Conservation (phyloP, 2,113 vertebrate genomes). For the Channa maculata region DNA sequence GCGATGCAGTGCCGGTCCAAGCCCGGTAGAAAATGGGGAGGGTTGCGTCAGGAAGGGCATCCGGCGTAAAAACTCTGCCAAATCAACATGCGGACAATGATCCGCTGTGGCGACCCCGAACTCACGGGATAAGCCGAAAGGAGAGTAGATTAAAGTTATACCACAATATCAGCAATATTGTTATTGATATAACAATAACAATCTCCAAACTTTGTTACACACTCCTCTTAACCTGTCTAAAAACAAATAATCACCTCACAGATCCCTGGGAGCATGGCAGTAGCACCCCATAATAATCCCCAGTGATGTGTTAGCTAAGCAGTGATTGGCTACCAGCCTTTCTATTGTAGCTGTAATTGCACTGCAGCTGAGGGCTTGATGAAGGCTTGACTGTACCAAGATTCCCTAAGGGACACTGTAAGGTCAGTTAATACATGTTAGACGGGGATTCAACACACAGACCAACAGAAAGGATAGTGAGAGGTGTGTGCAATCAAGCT, state of each 20-base stretch:
- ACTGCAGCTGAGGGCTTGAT: constrained; percentile 6
- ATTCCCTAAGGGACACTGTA: constrained; percentile 2
- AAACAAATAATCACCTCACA: constrained; percentile 20
- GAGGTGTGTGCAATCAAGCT: not conserved
- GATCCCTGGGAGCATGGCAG: not conserved
- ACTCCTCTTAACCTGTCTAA: constrained; percentile 9
- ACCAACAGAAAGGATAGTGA: not conserved
- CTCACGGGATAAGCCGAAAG: no score
- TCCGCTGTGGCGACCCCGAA: no score
- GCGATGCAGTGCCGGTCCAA: no score
- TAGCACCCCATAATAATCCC: not conserved
- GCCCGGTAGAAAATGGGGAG: no score
- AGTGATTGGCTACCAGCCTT: not conserved
- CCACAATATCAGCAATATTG: no score
- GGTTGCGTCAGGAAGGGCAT: no score
- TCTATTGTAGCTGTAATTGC: constrained; percentile 6
- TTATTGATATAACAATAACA: no score
- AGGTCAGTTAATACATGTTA: constrained; percentile 3
- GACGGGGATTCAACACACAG: not conserved
- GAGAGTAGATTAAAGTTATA: no score
- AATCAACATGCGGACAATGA: no score
- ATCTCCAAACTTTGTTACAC: not conserved
- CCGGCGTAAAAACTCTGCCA: no score
- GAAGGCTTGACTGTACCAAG: not conserved
- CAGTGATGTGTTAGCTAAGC: not conserved